Evolutionary conservation across 2,888 invertebrate genomes (phyloP).

Genomic region (Cheilosia soror): DNA sequence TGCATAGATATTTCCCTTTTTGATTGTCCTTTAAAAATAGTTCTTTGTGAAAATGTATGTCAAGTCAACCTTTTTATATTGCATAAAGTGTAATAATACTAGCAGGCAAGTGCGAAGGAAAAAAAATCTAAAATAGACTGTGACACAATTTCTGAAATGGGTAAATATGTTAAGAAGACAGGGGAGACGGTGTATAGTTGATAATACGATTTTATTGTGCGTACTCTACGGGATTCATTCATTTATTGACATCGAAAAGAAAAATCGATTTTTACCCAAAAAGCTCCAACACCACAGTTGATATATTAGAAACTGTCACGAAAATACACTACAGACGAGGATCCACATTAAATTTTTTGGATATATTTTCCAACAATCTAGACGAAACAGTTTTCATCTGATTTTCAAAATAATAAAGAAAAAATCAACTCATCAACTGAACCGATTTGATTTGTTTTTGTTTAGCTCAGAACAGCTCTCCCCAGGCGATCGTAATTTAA

Average conservation of each 20-base stretch:
- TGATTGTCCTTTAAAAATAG: conserved; percentile 40
- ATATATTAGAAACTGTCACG: conserved; percentile 56
- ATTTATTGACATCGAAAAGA: conserved; percentile 54
- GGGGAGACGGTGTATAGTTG: conserved; percentile 11
- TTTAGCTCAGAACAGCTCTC: conserved; percentile 11
- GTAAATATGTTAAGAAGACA: conserved; percentile 5
- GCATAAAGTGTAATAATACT: conserved; percentile 17
- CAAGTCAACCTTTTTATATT: conserved; percentile 41
- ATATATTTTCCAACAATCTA: conserved; percentile 2
- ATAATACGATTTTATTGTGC: conserved; percentile 46
- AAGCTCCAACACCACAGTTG: conserved; percentile 39
- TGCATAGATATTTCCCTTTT: conserved; percentile 8
- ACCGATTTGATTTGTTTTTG: conserved; percentile 30
- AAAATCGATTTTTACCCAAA: conserved; percentile 73
- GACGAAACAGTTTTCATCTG: conserved; percentile 16
- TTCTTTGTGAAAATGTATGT: conserved; percentile 34
- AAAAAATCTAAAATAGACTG: conserved; percentile 42
- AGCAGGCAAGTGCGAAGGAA: conserved; percentile 2
- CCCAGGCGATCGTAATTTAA: conserved; percentile 27
- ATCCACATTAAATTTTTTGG: conserved; percentile 17
- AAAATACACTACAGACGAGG: conserved; percentile 23
- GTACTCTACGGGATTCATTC: conserved; percentile 49
- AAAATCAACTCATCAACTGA: conserved; percentile 5
- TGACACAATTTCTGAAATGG: conserved; percentile 53
- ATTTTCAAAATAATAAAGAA: conserved; percentile 1